Conservation (phyloP, 2,888 invertebrate genomes). For the Diadromus collaris region DNA sequence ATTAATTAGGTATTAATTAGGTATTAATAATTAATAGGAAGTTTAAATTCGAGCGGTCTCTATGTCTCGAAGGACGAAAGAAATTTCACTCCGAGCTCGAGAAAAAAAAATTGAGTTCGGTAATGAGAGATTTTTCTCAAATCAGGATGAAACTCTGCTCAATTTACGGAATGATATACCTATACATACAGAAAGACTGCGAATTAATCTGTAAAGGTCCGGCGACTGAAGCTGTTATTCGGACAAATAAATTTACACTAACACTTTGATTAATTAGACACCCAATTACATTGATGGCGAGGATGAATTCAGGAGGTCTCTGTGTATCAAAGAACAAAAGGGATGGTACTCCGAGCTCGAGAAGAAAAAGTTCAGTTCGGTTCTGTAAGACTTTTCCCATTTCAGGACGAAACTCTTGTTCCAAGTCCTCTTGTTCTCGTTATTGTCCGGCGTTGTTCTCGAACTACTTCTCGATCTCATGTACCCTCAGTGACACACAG, state of each 20-base stretch:
- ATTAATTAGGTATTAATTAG: slow-evolving; percentile 9
- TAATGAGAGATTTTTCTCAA: no score
- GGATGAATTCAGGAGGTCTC: neutral
- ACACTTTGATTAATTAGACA: slow-evolving; percentile 18
- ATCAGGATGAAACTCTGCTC: no score
- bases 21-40: neutral
- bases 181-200: neutral
- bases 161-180: slow-evolving; percentile 26
- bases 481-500: slow-evolving; percentile 13
- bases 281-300: neutral
- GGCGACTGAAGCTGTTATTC: slow-evolving; percentile 20
- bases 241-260: slow-evolving; percentile 19
- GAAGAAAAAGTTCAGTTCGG: slow-evolving; percentile 4
- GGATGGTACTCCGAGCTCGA: neutral
- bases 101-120: no score
- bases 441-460: slow-evolving; percentile 20
- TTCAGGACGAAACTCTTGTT: neutral
- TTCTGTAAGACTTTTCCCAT: slow-evolving; percentile 13
- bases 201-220: slow-evolving; percentile 20
- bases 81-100: no score
- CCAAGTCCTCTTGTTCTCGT: slow-evolving; percentile 1
- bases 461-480: slow-evolving; percentile 18
- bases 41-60: neutral
- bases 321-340: neutral
- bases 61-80: no score